Evolutionary conservation across 2,113 vertebrate genomes (phyloP).

Genomic region (Sinocyclocheilus maitianheensis): DNA sequence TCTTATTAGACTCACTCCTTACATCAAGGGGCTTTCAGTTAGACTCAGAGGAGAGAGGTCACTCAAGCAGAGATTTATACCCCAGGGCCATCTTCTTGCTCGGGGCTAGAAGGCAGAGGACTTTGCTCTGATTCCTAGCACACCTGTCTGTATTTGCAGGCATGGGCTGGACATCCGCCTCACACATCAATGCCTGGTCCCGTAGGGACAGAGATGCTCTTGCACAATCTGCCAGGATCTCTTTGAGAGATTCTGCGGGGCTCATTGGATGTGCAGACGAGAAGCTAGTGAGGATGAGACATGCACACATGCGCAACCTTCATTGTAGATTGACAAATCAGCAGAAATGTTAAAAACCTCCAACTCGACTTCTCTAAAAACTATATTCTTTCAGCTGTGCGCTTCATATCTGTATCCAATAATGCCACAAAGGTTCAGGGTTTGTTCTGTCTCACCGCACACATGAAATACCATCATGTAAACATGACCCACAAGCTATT

Average conservation of each 20-base stretch:
- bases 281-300: background rate
- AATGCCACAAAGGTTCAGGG: background rate
- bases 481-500: conserved; percentile 10
- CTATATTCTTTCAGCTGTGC: background rate
- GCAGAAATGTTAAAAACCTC: background rate
- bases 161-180: conserved; percentile 40
- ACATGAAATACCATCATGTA: background rate
- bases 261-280: conserved; percentile 39
- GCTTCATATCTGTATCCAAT: background rate
- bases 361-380: background rate
- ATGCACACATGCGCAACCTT: background rate
- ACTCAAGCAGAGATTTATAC: conserved; percentile 19
- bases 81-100: background rate
- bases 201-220: conserved; percentile 23
- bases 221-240: conserved; percentile 16
- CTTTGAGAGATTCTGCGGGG: conserved; percentile 34
- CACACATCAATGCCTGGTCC: conserved; percentile 31
- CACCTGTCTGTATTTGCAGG: conserved; percentile 38
- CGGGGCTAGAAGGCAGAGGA: conserved; percentile 27
- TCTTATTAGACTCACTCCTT: background rate
- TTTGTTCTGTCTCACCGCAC: background rate
- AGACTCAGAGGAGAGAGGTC: background rate
- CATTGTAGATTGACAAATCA: background rate
- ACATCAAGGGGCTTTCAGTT: background rate
- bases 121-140: conserved; percentile 35